These are phyloP conservation scores for Sorex fumeus DNA, from an alignment of 2,113 vertebrate genomes.

Conservation along the genomic window DNA sequence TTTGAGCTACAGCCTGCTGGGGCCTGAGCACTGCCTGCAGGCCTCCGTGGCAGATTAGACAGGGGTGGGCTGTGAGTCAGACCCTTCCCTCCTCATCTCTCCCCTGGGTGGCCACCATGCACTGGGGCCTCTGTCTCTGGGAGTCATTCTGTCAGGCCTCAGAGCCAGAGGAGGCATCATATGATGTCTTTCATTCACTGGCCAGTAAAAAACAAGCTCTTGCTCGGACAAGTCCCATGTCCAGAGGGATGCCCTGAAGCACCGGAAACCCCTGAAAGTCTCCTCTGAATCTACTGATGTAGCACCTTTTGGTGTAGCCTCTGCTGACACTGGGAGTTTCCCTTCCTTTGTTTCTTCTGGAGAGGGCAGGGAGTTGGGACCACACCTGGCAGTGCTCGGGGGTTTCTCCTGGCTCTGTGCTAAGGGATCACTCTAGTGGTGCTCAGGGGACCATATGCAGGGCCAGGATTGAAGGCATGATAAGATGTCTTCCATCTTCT, in stretches of 20 bases:
- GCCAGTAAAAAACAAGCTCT: not conserved
- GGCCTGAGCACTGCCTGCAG: not conserved
- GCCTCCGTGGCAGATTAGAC: slow-evolving; percentile 18
- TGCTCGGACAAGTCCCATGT: not conserved
- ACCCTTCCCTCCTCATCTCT: not conserved
- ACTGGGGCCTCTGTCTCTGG: not conserved
- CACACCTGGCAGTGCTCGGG: no score
- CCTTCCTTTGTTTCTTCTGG: no score
- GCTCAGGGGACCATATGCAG: no score
- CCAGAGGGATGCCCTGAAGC: not conserved
- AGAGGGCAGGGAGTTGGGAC: no score
- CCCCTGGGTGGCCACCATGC: slow-evolving; percentile 38
- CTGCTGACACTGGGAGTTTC: no score
- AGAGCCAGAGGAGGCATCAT: not conserved
- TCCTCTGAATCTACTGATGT: not conserved
- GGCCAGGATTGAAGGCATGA: not conserved
- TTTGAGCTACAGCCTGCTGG: slow-evolving; percentile 74
- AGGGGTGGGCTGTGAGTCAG: not conserved
- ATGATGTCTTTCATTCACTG: no score
- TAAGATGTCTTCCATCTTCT: not conserved
- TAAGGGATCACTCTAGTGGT: no score
- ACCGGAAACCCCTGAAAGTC: not conserved
- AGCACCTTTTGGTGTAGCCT: no score
- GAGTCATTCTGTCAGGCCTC: not conserved
- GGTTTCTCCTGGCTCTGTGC: no score